Evolutionary conservation across 2,113 vertebrate species (phyloP).

Genomic region (Sander vitreus): DNA sequence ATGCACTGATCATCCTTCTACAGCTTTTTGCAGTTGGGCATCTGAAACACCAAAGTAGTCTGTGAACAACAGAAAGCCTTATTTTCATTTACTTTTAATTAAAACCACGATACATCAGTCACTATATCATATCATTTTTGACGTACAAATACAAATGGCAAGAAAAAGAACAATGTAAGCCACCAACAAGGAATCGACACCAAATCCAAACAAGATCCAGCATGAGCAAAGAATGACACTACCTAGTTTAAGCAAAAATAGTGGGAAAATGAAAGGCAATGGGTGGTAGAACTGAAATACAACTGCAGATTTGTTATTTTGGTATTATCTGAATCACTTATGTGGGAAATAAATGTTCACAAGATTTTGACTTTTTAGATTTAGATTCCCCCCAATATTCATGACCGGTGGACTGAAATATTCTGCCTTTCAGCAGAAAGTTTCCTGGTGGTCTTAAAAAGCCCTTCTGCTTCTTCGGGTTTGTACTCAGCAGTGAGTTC

Average conservation of each 20-base stretch:
- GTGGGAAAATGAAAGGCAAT: not conserved
- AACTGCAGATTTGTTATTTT: not conserved
- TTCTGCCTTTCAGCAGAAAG: not conserved
- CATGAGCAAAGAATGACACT: not conserved
- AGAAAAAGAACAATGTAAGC: not conserved
- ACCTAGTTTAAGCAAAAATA: not conserved
- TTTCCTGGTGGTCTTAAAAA: conserved; percentile 29
- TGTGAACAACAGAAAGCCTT: not conserved
- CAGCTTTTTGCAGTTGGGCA: not conserved
- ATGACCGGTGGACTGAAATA: conserved; percentile 6
- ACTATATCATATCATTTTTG: not conserved
- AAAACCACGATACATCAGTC: not conserved
- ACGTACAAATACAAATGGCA: not conserved
- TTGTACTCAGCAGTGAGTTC: conserved; percentile 30
- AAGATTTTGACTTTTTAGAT: not conserved
- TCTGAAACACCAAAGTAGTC: not conserved
- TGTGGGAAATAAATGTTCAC: not conserved
- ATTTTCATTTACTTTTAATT: not conserved
- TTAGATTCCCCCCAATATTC: not conserved
- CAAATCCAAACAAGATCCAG: not conserved
- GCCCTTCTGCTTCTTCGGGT: conserved; percentile 6
- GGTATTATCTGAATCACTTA: not conserved
- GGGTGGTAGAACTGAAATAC: not conserved
- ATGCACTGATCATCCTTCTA: conserved; percentile 20
- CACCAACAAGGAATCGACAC: not conserved